Percentiles rank a stretch among this genome's conserved stretches.
Conservation (phyloP, 2,888 invertebrate species). For the Acronicta leporina region DNA sequence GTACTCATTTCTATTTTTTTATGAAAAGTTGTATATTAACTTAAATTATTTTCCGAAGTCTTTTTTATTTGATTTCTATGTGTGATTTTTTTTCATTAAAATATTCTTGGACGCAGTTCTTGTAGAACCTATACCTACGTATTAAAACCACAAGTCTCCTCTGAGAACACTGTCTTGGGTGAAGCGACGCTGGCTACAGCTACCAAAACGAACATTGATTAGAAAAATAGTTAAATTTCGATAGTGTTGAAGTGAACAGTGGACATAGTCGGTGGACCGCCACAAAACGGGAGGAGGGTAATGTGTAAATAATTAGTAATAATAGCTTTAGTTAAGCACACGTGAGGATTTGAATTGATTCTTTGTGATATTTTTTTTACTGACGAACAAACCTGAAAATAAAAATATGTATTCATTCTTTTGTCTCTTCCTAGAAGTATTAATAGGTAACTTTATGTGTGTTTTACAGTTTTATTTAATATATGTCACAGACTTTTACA, state of each 20-base stretch:
- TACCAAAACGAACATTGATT: conserved; percentile 64
- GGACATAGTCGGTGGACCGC: conserved; percentile 61
- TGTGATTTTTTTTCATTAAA: too few relatives aligned
- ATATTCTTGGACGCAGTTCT: too few relatives aligned
- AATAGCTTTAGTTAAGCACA: conserved; percentile 75
- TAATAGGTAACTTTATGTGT: conserved; percentile 18
- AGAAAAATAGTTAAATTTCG: conserved; percentile 73
- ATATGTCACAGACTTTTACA: conserved; percentile 9
- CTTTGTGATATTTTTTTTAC: conserved; percentile 69
- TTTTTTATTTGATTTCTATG: background rate
- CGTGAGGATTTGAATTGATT: conserved; percentile 84
- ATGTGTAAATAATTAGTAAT: conserved; percentile 76
- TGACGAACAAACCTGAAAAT: conserved; percentile 50
- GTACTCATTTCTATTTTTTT: background rate
- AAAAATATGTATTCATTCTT: conserved; percentile 34
- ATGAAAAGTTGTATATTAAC: background rate
- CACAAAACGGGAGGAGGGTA: conserved; percentile 73
- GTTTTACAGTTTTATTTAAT: conserved; percentile 26
- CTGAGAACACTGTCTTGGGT: conserved; percentile 85
- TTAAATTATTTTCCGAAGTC: background rate
- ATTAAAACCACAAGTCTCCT: conserved; percentile 60
- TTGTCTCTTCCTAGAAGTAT: conserved; percentile 17
- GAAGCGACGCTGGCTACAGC: conserved; percentile 77
- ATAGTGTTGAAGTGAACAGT: conserved; percentile 68
- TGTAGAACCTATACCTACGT: too few relatives aligned